Conservation (phyloP, 2,113 vertebrate genomes). For the Campylomormyrus numenius region DNA sequence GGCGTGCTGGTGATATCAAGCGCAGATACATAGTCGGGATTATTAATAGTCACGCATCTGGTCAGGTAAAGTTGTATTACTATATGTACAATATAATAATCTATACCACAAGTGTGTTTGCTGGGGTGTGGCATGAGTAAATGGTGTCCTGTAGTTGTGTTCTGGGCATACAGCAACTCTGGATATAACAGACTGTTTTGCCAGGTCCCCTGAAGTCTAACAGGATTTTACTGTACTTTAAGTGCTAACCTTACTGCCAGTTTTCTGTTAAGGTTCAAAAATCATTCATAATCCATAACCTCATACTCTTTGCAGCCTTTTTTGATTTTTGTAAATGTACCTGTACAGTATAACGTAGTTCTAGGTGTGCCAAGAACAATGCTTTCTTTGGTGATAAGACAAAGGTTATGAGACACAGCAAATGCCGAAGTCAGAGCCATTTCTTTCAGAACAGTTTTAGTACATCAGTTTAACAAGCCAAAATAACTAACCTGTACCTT, state of each 20-base stretch:
- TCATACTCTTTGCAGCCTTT: not conserved
- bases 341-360: not conserved
- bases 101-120: too few species aligned
- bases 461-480: constrained; percentile 70
- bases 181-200: too few species aligned
- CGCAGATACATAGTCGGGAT: too few species aligned
- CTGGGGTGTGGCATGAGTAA: too few species aligned
- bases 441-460: constrained; percentile 42
- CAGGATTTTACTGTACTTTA: not conserved
- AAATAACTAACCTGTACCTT: constrained; percentile 56
- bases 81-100: too few species aligned
- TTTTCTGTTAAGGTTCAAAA: not conserved
- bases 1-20: too few species aligned
- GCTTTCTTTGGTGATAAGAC: not conserved
- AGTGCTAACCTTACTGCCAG: not conserved
- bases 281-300: not conserved
- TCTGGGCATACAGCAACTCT: too few species aligned
- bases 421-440: not conserved
- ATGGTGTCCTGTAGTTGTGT: too few species aligned
- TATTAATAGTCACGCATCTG: too few species aligned
- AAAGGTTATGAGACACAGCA: not conserved
- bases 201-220: too few species aligned
- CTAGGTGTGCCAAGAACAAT: not conserved
- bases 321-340: not conserved
- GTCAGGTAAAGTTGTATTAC: too few species aligned